Conservation (phyloP, 2,797 vertebrate species). For the Gambelia wislizenii region DNA sequence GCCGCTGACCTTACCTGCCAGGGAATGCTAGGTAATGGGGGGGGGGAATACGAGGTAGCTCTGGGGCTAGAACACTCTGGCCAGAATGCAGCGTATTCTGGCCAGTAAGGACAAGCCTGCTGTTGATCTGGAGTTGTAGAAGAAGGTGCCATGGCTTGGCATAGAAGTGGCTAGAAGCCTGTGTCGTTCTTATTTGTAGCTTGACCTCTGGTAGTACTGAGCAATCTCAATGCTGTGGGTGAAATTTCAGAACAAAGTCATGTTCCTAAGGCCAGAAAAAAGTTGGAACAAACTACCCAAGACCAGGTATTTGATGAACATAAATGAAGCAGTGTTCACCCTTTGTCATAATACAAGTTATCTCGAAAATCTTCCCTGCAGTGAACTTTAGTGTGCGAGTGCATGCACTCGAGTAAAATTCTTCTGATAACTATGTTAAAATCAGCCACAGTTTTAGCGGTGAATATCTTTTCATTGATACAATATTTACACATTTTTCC, state of each 20-base stretch:
- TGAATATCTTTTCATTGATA: background rate
- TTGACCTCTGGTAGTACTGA: conserved; percentile 1
- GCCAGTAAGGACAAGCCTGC: too few relatives aligned
- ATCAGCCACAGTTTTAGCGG: background rate
- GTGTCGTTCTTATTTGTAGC: too few relatives aligned
- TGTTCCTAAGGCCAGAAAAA: conserved; percentile 5
- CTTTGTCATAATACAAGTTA: background rate
- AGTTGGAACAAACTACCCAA: background rate
- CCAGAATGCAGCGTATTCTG: too few relatives aligned
- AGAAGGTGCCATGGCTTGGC: background rate
- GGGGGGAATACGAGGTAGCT: too few relatives aligned
- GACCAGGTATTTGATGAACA: background rate
- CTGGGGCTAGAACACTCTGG: too few relatives aligned
- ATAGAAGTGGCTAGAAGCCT: background rate
- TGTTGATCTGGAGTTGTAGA: background rate
- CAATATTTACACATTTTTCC: background rate
- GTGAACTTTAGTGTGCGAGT: background rate
- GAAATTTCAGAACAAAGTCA: conserved; percentile 4
- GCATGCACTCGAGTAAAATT: background rate
- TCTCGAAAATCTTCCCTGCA: background rate
- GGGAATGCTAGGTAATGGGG: too few relatives aligned
- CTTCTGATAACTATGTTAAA: background rate
- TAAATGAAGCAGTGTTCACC: background rate
- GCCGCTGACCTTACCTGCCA: too few relatives aligned
- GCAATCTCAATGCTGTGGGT: conserved; percentile 27